Conservation (phyloP, 2,888 invertebrate genomes). For the Tachina fera region DNA sequence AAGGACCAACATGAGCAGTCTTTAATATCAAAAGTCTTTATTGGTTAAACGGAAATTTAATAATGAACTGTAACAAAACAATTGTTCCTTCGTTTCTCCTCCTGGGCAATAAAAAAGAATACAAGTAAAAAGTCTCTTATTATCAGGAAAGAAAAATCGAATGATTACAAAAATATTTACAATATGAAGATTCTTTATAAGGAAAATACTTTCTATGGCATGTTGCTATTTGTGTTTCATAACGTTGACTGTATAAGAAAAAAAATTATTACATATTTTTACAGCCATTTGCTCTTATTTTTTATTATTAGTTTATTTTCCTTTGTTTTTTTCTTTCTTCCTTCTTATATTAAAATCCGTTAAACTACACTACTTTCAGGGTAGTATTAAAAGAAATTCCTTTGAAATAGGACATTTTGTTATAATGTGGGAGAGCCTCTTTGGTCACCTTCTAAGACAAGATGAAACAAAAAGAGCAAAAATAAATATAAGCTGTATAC, state of each 20-base stretch:
- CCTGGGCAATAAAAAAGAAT: not conserved
- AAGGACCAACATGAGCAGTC: no score
- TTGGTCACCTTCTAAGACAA: constrained; percentile 49
- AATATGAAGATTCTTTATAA: constrained; percentile 56
- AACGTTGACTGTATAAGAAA: constrained; percentile 27
- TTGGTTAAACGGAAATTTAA: not conserved
- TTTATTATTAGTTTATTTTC: constrained; percentile 13
- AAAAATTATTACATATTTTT: constrained; percentile 54
- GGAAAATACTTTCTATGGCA: constrained; percentile 42
- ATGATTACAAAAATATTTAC: constrained; percentile 55
- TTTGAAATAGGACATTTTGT: constrained; percentile 37
- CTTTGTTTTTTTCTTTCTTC: not conserved
- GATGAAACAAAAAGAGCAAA: not conserved
- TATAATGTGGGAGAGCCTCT: constrained; percentile 36
- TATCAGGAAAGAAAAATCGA: constrained; percentile 19
- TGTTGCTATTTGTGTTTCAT: constrained; percentile 39
- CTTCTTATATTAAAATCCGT: constrained; percentile 49
- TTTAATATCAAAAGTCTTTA: not conserved
- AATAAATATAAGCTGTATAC: constrained; percentile 7
- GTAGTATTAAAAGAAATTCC: constrained; percentile 38
- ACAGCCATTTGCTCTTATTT: constrained; percentile 48
- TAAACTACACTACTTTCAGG: not conserved
- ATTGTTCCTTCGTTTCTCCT: constrained; percentile 5
- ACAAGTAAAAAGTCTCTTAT: constrained; percentile 29
- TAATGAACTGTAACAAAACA: constrained; percentile 8